phyloP scores from a whole-genome alignment of 2,797 vertebrate genomes.

The Oceanodroma leucorhoa region DNA sequence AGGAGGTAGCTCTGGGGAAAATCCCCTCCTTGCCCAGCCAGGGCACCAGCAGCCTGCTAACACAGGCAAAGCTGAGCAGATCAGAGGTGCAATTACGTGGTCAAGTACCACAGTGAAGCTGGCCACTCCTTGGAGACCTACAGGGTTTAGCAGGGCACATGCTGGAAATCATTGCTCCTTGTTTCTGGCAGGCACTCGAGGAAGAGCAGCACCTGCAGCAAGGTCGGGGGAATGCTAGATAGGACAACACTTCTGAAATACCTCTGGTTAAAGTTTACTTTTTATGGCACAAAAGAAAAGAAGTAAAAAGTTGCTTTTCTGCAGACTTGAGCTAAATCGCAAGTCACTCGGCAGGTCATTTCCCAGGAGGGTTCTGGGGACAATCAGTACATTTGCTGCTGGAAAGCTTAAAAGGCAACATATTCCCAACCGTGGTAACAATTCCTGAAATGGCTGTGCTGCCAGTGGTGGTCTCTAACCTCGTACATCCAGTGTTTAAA shows the following conservation, averaged over 20 bases:
- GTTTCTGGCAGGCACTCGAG: neutral
- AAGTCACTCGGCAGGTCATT: fast-evolving
- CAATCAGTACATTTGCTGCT: neutral
- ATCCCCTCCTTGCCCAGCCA: neutral
- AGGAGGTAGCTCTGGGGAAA: neutral
- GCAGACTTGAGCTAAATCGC: neutral
- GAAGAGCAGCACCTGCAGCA: neutral
- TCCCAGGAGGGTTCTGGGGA: neutral
- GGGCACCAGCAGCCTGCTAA: neutral
- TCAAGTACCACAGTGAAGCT: fast-evolving
- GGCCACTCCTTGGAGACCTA: neutral
- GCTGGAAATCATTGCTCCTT: neutral
- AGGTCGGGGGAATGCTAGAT: neutral
- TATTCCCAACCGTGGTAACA: neutral
- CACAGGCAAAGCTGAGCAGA: neutral
- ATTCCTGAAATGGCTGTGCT: neutral
- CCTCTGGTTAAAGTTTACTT: neutral
- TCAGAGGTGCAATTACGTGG: neutral
- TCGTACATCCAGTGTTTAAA: neutral
- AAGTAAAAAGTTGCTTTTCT: neutral
- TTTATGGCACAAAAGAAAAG: neutral
- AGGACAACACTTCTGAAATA: neutral
- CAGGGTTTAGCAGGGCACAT: neutral
- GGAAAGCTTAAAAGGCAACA: neutral
- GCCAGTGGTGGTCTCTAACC: neutral